Evolutionary conservation across 2,113 vertebrate species (phyloP).

Genomic region (Gobius niger): DNA sequence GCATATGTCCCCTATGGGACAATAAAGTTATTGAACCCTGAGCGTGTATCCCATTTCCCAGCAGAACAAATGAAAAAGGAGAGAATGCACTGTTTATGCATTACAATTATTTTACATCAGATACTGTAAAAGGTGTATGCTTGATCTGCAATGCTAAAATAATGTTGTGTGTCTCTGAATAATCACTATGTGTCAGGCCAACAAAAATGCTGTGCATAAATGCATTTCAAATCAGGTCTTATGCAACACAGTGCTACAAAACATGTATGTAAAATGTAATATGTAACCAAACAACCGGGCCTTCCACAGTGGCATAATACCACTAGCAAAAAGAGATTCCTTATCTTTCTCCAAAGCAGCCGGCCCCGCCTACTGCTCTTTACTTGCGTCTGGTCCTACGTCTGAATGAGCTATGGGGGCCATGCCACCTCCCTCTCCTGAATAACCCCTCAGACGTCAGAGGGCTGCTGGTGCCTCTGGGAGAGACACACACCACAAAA

Average conservation of each 20-base stretch:
- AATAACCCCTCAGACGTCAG: conserved; percentile 73
- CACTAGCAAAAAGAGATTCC: conserved; percentile 57
- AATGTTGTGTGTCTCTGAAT: not conserved
- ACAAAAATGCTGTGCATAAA: not conserved
- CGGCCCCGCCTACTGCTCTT: conserved; percentile 34
- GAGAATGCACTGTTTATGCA: not conserved
- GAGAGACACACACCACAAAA: conserved; percentile 54
- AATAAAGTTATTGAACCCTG: conserved; percentile 4
- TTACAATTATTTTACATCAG: not conserved
- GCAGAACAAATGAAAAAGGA: not conserved
- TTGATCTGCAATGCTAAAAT: not conserved
- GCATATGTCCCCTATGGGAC: conserved; percentile 6
- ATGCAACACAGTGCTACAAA: conserved; percentile 1
- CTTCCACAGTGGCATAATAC: conserved; percentile 12
- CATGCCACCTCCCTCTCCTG: conserved; percentile 58
- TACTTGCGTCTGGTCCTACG: conserved; percentile 53
- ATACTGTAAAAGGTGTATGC: not conserved
- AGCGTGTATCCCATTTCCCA: not conserved
- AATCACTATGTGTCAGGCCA: not conserved
- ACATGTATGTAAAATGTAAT: not conserved
- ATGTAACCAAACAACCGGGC: not conserved
- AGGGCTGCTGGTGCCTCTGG: conserved; percentile 51
- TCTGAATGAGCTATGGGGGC: conserved; percentile 67
- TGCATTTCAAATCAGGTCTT: conserved; percentile 8
- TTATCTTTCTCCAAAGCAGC: conserved; percentile 61